These are phyloP conservation scores for Telmatherina bonti DNA, from an alignment of 2,797 vertebrate genomes.

Conservation along the genomic window DNA sequence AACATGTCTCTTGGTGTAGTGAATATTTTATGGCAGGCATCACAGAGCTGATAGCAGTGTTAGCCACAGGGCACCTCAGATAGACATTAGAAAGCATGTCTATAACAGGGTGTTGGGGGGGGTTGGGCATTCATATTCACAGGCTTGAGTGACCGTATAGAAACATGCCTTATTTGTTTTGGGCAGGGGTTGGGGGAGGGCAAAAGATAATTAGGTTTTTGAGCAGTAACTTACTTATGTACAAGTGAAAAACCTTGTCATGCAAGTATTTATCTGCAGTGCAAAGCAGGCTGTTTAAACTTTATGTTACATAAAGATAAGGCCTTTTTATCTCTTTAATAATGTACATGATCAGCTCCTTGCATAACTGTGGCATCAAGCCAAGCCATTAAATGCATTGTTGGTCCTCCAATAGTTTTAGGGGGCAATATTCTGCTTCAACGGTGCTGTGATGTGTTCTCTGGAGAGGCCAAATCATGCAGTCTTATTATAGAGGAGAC, in stretches of 20 bases:
- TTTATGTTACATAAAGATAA: constrained; percentile 17
- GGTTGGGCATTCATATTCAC: constrained; percentile 42
- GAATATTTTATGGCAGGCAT: constrained; percentile 77
- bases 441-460: constrained; percentile 65
- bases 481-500: constrained; percentile 79
- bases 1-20: constrained; percentile 69
- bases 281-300: constrained; percentile 18
- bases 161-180: too few relatives aligned
- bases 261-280: constrained; percentile 28
- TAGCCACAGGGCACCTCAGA: constrained; percentile 68
- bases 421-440: constrained; percentile 57
- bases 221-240: constrained; percentile 3
- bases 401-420: constrained; percentile 59
- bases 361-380: constrained; percentile 51
- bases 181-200: too few relatives aligned
- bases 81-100: constrained; percentile 54
- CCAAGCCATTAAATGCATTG: constrained; percentile 63
- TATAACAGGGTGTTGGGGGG: background rate
- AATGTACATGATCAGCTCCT: constrained; percentile 51
- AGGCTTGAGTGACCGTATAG: constrained; percentile 12
- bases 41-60: constrained; percentile 61
- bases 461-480: constrained; percentile 74
- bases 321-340: constrained; percentile 51
- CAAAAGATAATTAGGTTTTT: constrained; percentile 8
- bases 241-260: constrained; percentile 30